Base-by-base conservation (phyloP, 1,140 invertebrate genomes). In the Protaetia brevitarsis region DNA sequence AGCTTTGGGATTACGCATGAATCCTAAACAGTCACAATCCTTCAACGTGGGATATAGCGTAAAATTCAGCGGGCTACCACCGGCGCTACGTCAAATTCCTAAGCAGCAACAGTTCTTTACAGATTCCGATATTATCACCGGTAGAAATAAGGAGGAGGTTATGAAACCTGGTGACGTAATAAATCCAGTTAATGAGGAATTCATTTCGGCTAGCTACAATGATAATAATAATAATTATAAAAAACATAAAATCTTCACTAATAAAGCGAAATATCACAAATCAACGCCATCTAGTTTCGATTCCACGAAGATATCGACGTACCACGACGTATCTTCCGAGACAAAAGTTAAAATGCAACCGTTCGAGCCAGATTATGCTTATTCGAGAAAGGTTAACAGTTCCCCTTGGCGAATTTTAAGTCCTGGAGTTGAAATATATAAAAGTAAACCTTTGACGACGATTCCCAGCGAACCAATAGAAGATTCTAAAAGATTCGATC, bases 31-130 rank as follows among this genome's bases (percentile, higher is more conserved):
- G 6, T 51, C 41, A 4, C 72, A 74, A 61, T 65, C 68, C 10
- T 74, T 72, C 56, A 74, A 74, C 57, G 72, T 74, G 27, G 72
- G 72, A 26, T 74, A 74, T 41, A 74, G 71, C 31, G 67, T 74
- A 1, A 72, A 68, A 23, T 71, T 74, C 30, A 57, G 63, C 37
- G 56, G 59, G 56, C 27, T 8, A 0, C 3, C 56, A 2, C n/a
- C 57, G 8, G 6, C 7, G 5, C 31, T 7, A 16, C 3, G 16
- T 11, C 16, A 56, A 57, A 3, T 29, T 19, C 11, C 26, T 3
- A 59, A 29, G 16, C 57, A 16, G 16, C 26, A n/a, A 31, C 29
- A 11, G 30, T 8, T 4, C 7, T 59, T 28, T 7, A 10, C 30
- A 56, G 60, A 65, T 67, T 63, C 51, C 1, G 68, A 70, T 21